Evolutionary conservation across 2,888 invertebrate genomes (phyloP), one percentile per base, ranked within the genome.

Genomic region (Trichogramma evanescens): DNA sequence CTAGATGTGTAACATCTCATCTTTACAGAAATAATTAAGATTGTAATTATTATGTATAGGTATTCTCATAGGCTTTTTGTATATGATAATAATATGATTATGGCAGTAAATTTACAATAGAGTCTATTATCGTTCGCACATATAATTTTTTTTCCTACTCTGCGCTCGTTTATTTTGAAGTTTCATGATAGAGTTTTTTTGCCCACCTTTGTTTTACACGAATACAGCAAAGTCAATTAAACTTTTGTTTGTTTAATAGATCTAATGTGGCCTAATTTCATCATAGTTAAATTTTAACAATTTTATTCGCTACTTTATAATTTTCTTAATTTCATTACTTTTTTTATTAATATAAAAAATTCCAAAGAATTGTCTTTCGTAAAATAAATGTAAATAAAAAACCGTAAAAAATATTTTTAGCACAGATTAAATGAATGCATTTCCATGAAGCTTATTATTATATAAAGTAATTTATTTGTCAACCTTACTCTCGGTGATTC

Each of bases 61-160:
- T 75, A 73, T 71, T 70, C 66, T 74, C 71, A 69, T 76, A 77
- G 76, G 76, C 75, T 74, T 71, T 75, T 69, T 26, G 26, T 26
- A 66, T 70, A 73, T 68, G 65, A 68, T 71, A 71, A 70, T 73
- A 26, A 70, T 73, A 73, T 72, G 75, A 73, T 75, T 77, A 77
- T 77, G 77, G 77, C 77, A 77, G 77, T 77, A 77, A 74, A 75
- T 76, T 75, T 77, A 77, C 76, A 77, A 74, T 76, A 74, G 67
- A 74, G 71, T 76, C 72, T 76, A 72, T 74, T 66, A 69, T 68
- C 66, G 65, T 66, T 66, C 57, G 62, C 63, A 56, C 66, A 64
- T 50, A 69, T 65, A 63, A 26, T 26, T 26, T 26, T 26, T 26
- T 26, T 26, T 26, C 26, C 26, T 26, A 26, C 26, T 26, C 26